Percentiles rank a stretch among this genome's conserved stretches.
Conservation (phyloP, 2,888 invertebrate genomes). For the Chalcis sispes region DNA sequence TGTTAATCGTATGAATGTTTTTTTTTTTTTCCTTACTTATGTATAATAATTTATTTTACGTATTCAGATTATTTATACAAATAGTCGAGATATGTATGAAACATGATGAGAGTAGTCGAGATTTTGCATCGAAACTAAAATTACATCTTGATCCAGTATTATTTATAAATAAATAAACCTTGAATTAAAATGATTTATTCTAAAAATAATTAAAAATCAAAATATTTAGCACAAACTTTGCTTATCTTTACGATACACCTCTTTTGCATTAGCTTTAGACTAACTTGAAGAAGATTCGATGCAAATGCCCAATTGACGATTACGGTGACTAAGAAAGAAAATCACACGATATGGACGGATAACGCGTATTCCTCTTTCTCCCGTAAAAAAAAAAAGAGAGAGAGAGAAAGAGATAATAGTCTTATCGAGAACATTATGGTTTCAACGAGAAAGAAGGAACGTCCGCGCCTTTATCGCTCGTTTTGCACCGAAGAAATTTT, state of each 20-base stretch:
- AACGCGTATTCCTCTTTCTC: too few relatives aligned
- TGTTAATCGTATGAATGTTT: slow-evolving; percentile 23
- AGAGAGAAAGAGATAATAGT: neutral
- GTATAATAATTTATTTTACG: slow-evolving; percentile 9
- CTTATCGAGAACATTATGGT: slow-evolving; percentile 16
- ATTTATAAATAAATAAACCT: too few relatives aligned
- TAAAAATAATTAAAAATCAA: too few relatives aligned
- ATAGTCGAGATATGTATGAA: slow-evolving; percentile 25
- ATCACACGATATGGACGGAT: neutral
- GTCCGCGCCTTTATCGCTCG: neutral
- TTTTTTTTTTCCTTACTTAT: neutral
- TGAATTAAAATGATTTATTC: too few relatives aligned
- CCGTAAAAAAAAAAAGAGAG: neutral
- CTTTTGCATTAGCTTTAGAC: too few relatives aligned
- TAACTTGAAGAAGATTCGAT: too few relatives aligned
- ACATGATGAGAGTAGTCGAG: neutral
- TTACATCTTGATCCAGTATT: too few relatives aligned
- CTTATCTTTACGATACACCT: too few relatives aligned
- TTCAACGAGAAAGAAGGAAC: too few relatives aligned
- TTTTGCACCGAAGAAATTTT: slow-evolving; percentile 26
- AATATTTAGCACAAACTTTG: too few relatives aligned
- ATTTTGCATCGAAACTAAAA: slow-evolving; percentile 20
- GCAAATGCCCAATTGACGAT: slow-evolving; percentile 18
- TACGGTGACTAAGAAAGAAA: neutral
- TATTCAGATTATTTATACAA: slow-evolving; percentile 33